These are phyloP conservation scores for Cantharis nigra DNA, from an alignment of 2,888 invertebrate genomes.

Conservation along the genomic window DNA sequence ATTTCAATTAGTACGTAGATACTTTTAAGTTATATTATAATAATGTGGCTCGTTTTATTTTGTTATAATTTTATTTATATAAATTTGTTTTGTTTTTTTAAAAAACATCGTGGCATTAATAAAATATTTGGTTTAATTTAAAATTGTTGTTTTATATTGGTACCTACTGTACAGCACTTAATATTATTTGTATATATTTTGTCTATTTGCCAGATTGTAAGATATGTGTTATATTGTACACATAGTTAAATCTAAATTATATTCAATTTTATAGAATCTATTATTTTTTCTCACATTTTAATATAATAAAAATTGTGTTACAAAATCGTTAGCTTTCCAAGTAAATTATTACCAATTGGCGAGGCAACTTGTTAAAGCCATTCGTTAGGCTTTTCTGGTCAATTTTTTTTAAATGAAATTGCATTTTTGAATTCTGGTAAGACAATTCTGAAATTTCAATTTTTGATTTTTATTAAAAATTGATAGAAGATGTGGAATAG, in stretches of 20 bases:
- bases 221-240: slow-evolving; percentile 57
- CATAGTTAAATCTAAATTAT: slow-evolving; percentile 57
- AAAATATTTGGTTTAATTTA: slow-evolving; percentile 3
- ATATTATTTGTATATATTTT: slow-evolving; percentile 49
- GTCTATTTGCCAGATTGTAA: slow-evolving; percentile 52
- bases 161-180: slow-evolving; percentile 42
- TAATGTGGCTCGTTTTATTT: neutral
- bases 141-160: slow-evolving; percentile 11
- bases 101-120: neutral
- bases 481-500: too few species aligned
- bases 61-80: neutral
- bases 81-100: neutral
- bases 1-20: neutral
- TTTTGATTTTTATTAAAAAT: too few species aligned
- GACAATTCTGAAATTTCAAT: too few species aligned
- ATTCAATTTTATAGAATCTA: slow-evolving; percentile 48
- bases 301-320: neutral
- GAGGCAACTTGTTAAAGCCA: too few species aligned
- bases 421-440: too few species aligned
- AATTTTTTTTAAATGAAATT: too few species aligned
- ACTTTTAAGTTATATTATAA: neutral
- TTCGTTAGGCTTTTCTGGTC: too few species aligned
- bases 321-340: neutral
- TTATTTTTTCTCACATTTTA: neutral
- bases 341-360: neutral